Evolutionary conservation across 2,888 invertebrate species (phyloP).

Genomic region (Auanema sp.): DNA sequence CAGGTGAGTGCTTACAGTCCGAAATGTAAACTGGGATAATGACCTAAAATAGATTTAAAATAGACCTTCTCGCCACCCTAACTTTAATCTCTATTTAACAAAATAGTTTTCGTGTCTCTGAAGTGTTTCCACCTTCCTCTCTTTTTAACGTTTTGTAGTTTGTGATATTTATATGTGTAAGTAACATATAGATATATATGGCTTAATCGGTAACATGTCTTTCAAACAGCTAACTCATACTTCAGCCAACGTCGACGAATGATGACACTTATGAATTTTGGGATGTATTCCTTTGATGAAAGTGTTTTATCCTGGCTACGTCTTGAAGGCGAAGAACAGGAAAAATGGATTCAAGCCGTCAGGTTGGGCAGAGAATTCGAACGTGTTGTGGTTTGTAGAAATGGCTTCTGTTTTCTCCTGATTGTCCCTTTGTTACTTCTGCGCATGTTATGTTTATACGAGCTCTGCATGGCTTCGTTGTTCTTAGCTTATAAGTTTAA

Average conservation of each 20-base stretch:
- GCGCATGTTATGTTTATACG: conserved; percentile 7
- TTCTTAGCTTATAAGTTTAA: background rate
- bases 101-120: conserved; percentile 21
- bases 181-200: background rate
- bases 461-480: background rate
- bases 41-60: background rate
- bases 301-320: conserved; percentile 58
- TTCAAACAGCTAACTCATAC: conserved; percentile 3
- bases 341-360: conserved; percentile 45
- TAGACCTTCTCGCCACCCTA: conserved; percentile 1
- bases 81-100: conserved; percentile 12
- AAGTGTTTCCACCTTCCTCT: conserved; percentile 7
- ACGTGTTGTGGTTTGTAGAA: conserved; percentile 28
- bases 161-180: no score
- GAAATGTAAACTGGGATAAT: background rate
- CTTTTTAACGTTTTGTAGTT: no score
- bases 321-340: conserved; percentile 48
- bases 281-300: conserved; percentile 60
- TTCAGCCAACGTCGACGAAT: conserved; percentile 62
- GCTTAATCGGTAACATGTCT: background rate
- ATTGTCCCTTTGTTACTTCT: conserved; percentile 8
- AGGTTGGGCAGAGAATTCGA: conserved; percentile 31
- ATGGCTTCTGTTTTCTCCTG: conserved; percentile 1
- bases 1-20: conserved; percentile 24
- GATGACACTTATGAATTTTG: conserved; percentile 60